Evolutionary conservation across 2,797 vertebrate genomes (phyloP).

Genomic region (Spinus olivaceus): DNA sequence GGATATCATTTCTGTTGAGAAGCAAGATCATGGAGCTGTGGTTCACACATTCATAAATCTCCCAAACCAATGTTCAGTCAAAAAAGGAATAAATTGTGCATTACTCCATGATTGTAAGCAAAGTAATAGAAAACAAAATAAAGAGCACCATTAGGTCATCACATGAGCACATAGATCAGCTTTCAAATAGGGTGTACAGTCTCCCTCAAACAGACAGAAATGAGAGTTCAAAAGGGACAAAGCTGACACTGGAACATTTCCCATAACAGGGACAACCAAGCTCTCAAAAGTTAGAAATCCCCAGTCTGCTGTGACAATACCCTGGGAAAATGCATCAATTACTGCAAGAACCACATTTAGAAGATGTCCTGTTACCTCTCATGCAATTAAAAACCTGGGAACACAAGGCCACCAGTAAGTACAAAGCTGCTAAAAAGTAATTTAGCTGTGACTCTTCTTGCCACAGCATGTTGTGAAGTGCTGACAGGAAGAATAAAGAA

Average conservation of each 20-base stretch:
- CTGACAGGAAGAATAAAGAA: background rate
- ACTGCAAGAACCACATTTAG: background rate
- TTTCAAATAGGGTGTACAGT: background rate
- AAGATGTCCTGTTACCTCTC: background rate
- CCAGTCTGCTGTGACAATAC: background rate
- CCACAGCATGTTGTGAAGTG: fast-evolving
- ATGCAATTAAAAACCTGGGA: background rate
- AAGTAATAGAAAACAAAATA: background rate
- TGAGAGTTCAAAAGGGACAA: background rate
- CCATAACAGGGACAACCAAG: background rate
- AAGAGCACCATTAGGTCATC: background rate
- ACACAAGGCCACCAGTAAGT: background rate
- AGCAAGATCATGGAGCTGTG: background rate
- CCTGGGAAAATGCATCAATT: background rate
- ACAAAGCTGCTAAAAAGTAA: background rate
- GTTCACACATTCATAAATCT: background rate
- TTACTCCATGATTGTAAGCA: background rate
- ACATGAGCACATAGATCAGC: background rate
- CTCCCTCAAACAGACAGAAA: background rate
- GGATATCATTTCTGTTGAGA: background rate
- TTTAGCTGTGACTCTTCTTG: background rate
- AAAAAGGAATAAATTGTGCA: background rate
- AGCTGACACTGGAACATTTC: background rate
- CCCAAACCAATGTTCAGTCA: background rate
- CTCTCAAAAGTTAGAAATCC: background rate